Base-by-base conservation (phyloP, 2,888 invertebrate genomes). In the Cheilosia scutellata region DNA sequence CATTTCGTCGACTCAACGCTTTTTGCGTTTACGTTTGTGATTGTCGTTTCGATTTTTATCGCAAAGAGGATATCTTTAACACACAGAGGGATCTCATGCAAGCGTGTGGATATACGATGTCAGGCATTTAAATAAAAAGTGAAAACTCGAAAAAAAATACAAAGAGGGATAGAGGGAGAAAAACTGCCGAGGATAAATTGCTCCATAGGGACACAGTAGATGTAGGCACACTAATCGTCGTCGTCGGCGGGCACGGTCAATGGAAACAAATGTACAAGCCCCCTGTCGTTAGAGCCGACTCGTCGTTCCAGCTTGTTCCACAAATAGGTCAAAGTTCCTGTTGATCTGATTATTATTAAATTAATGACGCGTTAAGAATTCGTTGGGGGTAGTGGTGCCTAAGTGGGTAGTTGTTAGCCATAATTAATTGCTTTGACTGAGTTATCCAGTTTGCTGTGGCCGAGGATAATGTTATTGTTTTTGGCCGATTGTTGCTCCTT, bases 301-400 rank as follows among this genome's bases (percentile, higher is more conserved):
- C 49, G 62, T 76, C 80, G 66, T 76, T 80, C 42, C 75, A 68
- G 72, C 68, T 62, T 82, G 72, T 66, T 77, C 71, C 71, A 63
- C 82, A 82, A 84, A 84, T 84, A 84, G 84, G 84, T 84, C 84
- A 80, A 62, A 82, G 86, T 77, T 71, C 82, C 82, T 86, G 82
- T 86, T 86, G 86, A 86, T 86, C 86, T 77, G 86, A 86, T 86
- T 82, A 86, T 86, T 86, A 86, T 77, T 76, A 86, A 86, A 86
- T 86, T 86, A 86, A 82, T 86, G 86, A 82, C 86, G 82, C 86
- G 82, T 76, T 82, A 86, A 86, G 82, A 82, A 86, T 86, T 86
- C 82, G 72, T 68, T 44, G 44, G 68, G 79, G 63, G 70, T 55
- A 31, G 31, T 16, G 11, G 13, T n/a, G 25, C 33, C 44, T 53